A percentile compares a stretch with the other conserved stretches of the same genome.
These are phyloP conservation scores for Rhizoglyphus robini DNA, from an alignment of 1,140 invertebrate species.

Conservation along the genomic window DNA sequence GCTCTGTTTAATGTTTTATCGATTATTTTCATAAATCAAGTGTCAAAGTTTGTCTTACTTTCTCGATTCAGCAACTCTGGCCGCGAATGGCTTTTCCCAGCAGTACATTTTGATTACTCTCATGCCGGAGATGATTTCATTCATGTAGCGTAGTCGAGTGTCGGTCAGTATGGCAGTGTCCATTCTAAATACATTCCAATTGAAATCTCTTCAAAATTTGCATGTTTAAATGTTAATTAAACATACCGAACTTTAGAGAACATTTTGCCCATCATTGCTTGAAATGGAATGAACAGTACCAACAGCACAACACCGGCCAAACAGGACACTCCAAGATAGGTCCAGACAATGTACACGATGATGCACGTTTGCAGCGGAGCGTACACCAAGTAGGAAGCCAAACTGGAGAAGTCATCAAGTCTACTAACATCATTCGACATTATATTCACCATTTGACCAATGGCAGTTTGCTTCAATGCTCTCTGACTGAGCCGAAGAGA, in stretches of 20 bases:
- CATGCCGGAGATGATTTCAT: slow-evolving; percentile 74
- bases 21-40: background rate
- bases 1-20: background rate
- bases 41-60: too few relatives aligned
- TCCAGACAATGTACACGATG: slow-evolving; percentile 21
- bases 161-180: slow-evolving; percentile 61
- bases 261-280: too few relatives aligned
- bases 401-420: slow-evolving; percentile 34
- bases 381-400: slow-evolving; percentile 21
- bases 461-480: slow-evolving; percentile 56
- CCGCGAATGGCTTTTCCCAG: slow-evolving; percentile 63
- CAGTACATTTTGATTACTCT: slow-evolving; percentile 65
- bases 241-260: slow-evolving; percentile 29
- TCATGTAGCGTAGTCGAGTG: slow-evolving; percentile 68
- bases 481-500: slow-evolving; percentile 39
- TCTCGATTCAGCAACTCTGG: slow-evolving; percentile 44
- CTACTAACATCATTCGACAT: slow-evolving; percentile 65
- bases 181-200: too few relatives aligned
- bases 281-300: slow-evolving; percentile 20
- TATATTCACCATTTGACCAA: slow-evolving; percentile 78
- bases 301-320: slow-evolving; percentile 17
- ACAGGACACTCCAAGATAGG: slow-evolving; percentile 15
- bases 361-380: slow-evolving; percentile 23
- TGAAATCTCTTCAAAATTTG: background rate
- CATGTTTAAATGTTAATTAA: too few relatives aligned